Base-by-base conservation (phyloP, 2,113 vertebrate genomes). In the Hyla sarda region DNA sequence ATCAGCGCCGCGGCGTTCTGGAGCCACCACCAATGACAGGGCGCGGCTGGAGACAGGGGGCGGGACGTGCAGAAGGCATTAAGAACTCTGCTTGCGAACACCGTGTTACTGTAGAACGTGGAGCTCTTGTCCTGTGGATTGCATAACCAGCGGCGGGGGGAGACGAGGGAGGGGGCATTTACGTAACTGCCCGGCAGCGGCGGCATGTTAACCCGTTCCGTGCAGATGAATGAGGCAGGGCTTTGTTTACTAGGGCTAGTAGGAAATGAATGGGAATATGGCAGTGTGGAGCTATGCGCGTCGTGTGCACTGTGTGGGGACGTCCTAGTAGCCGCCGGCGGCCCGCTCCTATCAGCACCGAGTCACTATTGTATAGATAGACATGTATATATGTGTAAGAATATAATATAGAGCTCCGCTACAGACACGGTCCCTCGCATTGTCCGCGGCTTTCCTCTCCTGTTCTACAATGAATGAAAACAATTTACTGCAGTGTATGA, bases 11-110 rank as follows among this genome's bases (percentile, higher is more conserved):
- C 58, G 84, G 72, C 81, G 87, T 87, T 89, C 84, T 71, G 37
- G 3, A n/a, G 45, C 58, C 17, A 10, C 67, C 9, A 16, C 92
- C 92, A 93, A 92, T 92, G 83, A 89, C 21, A 32, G 78, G 41
- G 19, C 37, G 5, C 32, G n/a, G 10, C 32, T 83, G 88, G 89
- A 87, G 82, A 88, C 88, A 73, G 21, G 62, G n/a, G 56, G 89
- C 56, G 72, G 90, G 86, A 47, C 76, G 58, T 50, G 79, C n/a
- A 23, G 50, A 56, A 28, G 71, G 84, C 69, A 86, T 80, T 69
- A 67, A 81, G 84, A 86, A 54, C 45, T 72, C 47, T 60, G 30
- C 11, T 48, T 80, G 84, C 47, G 88, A 83, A 45, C 84, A 69
- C 87, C 60, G 84, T 60, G 89, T 85, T 84, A 89, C 86, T 88